phyloP scores from a whole-genome alignment of 2,888 invertebrate genomes.

The Diploptera punctata region DNA sequence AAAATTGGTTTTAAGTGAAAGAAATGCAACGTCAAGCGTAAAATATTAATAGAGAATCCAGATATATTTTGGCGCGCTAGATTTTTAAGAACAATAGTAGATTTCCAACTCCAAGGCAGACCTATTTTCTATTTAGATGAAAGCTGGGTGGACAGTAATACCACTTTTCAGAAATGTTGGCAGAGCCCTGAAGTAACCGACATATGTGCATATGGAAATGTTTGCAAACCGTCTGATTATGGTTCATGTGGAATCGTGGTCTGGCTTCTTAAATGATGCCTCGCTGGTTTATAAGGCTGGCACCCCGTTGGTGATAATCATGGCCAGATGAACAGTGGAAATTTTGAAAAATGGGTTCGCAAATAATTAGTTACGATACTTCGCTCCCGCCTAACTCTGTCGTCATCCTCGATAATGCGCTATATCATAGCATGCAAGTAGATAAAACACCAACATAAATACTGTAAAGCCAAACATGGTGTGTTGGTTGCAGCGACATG shows the following conservation, averaged over 20 bases:
- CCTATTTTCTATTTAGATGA: neutral
- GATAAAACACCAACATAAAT: neutral
- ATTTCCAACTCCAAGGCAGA: neutral
- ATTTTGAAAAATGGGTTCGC: constrained; percentile 1
- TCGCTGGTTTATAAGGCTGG: neutral
- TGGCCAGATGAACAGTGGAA: constrained; percentile 1
- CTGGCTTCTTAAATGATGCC: neutral
- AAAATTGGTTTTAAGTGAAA: neutral
- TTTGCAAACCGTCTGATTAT: neutral
- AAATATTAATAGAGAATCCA: neutral
- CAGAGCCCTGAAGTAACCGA: neutral
- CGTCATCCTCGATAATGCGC: neutral
- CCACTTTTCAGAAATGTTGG: neutral
- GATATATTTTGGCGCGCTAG: neutral
- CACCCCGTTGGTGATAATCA: neutral
- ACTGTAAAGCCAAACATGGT: neutral
- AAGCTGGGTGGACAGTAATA: neutral
- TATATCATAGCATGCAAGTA: neutral
- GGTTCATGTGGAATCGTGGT: neutral
- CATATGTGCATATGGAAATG: neutral
- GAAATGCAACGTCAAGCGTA: neutral
- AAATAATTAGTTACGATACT: neutral
- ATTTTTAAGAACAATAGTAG: neutral
- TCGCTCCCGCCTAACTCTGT: neutral
- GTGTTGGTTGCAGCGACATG: neutral